phyloP scores from a whole-genome alignment of 2,797 vertebrate genomes.

The Xiphophorus birchmanni region DNA sequence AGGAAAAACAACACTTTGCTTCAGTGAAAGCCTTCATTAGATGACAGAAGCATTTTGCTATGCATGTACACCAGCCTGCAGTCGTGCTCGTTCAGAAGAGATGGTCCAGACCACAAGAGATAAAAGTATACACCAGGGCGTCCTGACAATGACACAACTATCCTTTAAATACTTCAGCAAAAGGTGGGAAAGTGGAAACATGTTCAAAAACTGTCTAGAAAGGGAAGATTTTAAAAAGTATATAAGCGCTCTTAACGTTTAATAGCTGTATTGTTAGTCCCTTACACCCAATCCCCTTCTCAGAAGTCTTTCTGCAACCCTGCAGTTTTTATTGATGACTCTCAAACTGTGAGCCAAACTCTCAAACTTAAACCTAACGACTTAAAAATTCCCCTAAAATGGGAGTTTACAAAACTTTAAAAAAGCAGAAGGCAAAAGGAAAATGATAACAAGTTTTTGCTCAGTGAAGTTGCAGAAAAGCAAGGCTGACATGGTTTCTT shows the following conservation, averaged over 20 bases:
- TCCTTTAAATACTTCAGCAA: neutral
- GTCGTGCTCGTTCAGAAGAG: neutral
- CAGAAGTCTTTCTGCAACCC: slow-evolving; percentile 23
- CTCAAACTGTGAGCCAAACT: neutral
- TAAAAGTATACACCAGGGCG: neutral
- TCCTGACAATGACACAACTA: neutral
- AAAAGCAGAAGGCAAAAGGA: neutral
- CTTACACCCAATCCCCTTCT: neutral
- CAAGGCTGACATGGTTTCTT: neutral
- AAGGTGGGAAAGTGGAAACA: neutral
- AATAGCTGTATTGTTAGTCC: neutral
- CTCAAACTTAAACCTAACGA: neutral
- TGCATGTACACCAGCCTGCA: neutral
- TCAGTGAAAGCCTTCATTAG: neutral
- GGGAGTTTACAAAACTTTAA: neutral
- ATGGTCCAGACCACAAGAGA: neutral
- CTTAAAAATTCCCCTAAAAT: neutral
- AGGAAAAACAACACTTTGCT: neutral
- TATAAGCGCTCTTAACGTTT: neutral
- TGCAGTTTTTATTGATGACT: slow-evolving; percentile 6
- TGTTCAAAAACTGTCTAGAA: neutral
- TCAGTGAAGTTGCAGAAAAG: neutral
- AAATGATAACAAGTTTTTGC: neutral
- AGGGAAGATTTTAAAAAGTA: neutral
- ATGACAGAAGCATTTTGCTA: neutral